Evolutionary conservation across 1,140 invertebrate species (phyloP).

Genomic region (Achroia grisella): DNA sequence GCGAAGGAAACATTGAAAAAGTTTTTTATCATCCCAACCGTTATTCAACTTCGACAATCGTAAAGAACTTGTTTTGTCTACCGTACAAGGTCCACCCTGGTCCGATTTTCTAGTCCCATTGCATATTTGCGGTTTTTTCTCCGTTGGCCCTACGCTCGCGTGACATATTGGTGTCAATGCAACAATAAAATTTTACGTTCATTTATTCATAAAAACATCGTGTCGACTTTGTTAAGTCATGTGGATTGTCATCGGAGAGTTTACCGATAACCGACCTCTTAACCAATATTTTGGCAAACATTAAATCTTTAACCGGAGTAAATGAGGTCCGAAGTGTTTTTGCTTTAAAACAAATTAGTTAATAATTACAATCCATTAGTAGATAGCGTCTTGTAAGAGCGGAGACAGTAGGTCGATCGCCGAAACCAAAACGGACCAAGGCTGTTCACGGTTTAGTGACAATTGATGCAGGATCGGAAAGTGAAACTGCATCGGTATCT

Average conservation of each 20-base stretch:
- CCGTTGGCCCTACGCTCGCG: constrained; percentile 19
- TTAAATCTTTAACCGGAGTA: constrained; percentile 37
- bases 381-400: constrained; percentile 2
- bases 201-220: constrained; percentile 42
- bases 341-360: constrained; percentile 19
- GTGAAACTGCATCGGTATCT: constrained; percentile 49
- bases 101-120: constrained; percentile 61
- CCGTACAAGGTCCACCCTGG: constrained; percentile 40
- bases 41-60: constrained; percentile 58
- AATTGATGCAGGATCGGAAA: constrained; percentile 32
- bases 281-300: constrained; percentile 56
- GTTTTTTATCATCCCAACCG: constrained; percentile 39
- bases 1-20: constrained; percentile 42
- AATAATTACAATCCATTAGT: background rate
- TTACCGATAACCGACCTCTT: constrained; percentile 61
- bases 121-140: constrained; percentile 48
- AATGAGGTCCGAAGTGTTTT: constrained; percentile 27
- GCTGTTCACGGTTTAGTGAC: constrained; percentile 34
- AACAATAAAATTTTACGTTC: constrained; percentile 54
- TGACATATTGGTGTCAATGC: constrained; percentile 57
- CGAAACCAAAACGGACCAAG: constrained; percentile 27
- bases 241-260: constrained; percentile 33
- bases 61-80: constrained; percentile 37
- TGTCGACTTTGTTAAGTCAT: constrained; percentile 25
- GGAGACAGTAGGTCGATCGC: too few relatives aligned